phyloP scores from a whole-genome alignment of 2,797 vertebrate genomes.

The Pipistrellus pygmaeus region DNA sequence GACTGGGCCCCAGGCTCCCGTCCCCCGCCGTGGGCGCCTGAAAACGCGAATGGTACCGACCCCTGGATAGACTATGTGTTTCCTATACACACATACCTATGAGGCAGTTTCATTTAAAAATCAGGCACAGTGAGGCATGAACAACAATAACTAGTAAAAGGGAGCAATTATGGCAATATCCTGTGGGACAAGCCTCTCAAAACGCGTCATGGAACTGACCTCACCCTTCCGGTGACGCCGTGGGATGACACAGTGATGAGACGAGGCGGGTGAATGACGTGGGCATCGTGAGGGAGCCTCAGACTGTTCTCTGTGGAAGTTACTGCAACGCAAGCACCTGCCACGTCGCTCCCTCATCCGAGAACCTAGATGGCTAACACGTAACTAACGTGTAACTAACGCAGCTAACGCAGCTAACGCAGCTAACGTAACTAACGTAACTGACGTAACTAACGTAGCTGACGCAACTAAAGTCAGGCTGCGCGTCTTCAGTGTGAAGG shows the following conservation, averaged over 20 bases:
- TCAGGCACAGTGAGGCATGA: not conserved
- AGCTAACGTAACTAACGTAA: too few relatives aligned
- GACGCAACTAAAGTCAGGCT: too few relatives aligned
- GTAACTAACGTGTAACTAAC: too few relatives aligned
- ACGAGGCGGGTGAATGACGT: too few relatives aligned
- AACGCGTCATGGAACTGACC: not conserved
- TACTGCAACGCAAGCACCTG: not conserved
- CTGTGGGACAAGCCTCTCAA: not conserved
- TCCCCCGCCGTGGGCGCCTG: not conserved
- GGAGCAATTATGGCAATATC: too few relatives aligned
- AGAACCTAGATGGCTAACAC: too few relatives aligned
- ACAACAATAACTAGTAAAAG: not conserved
- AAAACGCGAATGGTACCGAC: not conserved
- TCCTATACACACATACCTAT: not conserved
- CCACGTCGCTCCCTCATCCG: too few relatives aligned
- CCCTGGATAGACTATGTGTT: too few relatives aligned
- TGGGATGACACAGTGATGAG: not conserved
- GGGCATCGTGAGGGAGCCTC: not conserved
- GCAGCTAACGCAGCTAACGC: too few relatives aligned
- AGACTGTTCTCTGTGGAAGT: too few relatives aligned
- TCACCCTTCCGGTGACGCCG: not conserved
- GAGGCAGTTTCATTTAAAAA: not conserved
- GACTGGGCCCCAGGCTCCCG: not conserved
- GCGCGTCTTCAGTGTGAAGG: fast-evolving
- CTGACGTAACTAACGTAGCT: too few relatives aligned